These are phyloP conservation scores for Nemotelus nigrinus DNA, from an alignment of 2,888 invertebrate genomes.

Conservation along the genomic window DNA sequence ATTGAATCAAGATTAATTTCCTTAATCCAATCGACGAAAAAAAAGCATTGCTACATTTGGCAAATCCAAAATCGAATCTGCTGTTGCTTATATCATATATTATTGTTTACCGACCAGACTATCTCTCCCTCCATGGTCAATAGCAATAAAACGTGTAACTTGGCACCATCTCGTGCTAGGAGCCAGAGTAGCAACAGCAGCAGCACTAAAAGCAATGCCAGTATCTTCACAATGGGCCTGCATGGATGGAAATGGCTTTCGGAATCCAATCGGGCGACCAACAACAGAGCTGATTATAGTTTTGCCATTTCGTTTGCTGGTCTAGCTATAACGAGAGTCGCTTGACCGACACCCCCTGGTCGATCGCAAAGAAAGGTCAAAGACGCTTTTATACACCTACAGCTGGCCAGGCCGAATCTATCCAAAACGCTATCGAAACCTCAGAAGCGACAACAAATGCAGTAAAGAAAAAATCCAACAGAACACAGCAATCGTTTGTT, in stretches of 20 bases:
- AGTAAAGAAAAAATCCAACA: not conserved
- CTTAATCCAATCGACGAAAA: not conserved
- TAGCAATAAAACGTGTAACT: too few relatives aligned
- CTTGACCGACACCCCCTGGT: not conserved
- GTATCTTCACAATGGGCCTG: not conserved
- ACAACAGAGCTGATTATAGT: not conserved
- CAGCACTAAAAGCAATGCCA: not conserved
- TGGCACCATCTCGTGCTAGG: too few relatives aligned
- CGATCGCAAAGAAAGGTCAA: conserved; percentile 5
- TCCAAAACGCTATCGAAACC: too few relatives aligned
- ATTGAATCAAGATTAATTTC: not conserved
- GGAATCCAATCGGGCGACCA: not conserved
- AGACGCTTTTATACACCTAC: conserved; percentile 5
- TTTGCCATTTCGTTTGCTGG: not conserved
- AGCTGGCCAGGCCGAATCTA: too few relatives aligned
- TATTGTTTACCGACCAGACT: too few relatives aligned
- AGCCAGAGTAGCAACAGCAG: not conserved
- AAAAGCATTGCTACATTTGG: not conserved
- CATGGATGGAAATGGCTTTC: not conserved
- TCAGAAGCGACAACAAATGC: not conserved
- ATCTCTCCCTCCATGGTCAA: too few relatives aligned
- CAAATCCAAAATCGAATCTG: not conserved
- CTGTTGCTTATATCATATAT: not conserved
- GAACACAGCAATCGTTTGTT: not conserved
- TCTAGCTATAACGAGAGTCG: conserved; percentile 29